Evolutionary conservation across 2,113 vertebrate species (phyloP), one percentile per base, ranked within the genome.

Genomic region (Pollachius pollachius): DNA sequence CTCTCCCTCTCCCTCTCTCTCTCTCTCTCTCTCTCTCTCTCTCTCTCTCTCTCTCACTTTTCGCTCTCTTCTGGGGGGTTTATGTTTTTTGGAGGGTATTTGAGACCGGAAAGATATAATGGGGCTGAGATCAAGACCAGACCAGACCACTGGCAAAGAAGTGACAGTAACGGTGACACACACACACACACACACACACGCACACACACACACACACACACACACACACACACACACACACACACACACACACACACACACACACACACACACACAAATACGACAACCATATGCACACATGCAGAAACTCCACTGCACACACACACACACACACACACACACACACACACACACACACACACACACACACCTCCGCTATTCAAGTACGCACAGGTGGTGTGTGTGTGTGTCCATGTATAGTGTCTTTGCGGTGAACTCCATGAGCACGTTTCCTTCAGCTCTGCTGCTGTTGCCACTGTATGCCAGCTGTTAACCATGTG

Each of bases 111-210:
- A 85, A 81, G 58, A 74, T 71, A 74, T 75, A 70, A 80, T 68
- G 52, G 54, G 30, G 70, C 80, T 90, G 86, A 88, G 75, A 80
- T 91, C 84, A 90, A 81, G n/a, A n/a, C n/a, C n/a, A n/a, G n/a
- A n/a, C n/a, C n/a, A n/a, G n/a, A 80, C 70, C 74, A 71, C 82
- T 88, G 87, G 87, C 85, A 37, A 69, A 70, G 72, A 69, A 71
- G 61, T 74, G 67, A 79, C 57, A 79, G 77, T 65, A 77, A 72
- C 79, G 61, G 34, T 68, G 76, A 17, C 37, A 30, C 4, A 16
- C 58, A 17, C 52, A 15, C 52, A 37, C 25, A 41, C 16, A 62
- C 57, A 68, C 67, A 48, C 57, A 61, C 30, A 15, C 15, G 7
- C 67, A 21, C n/a, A 5, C 61, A 19, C 18, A 52, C 19, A 56